A percentile compares a stretch with the other conserved stretches of the same genome.
Conservation (phyloP, 2,797 vertebrate species). For the Cetoscarus ocellatus region DNA sequence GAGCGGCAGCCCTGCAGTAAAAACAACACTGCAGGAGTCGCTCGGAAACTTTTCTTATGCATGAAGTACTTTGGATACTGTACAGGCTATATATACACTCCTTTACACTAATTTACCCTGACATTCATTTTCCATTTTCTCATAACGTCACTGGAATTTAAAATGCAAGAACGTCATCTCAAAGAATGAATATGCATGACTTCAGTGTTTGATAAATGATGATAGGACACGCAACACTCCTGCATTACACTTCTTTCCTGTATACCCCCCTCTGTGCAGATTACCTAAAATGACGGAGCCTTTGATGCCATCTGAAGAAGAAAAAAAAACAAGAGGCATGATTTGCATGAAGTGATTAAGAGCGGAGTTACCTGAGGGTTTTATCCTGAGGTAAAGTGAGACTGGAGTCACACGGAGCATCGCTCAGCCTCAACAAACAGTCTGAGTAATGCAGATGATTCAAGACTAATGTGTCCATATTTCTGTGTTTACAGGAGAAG, state of each 20-base stretch:
- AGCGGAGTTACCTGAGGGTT: slow-evolving; percentile 61
- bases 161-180: slow-evolving; percentile 50
- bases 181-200: slow-evolving; percentile 65
- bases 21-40: not conserved
- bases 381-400: slow-evolving; percentile 53
- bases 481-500: slow-evolving; percentile 21
- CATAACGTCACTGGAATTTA: slow-evolving; percentile 57
- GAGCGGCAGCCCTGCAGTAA: slow-evolving; percentile 1
- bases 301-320: slow-evolving; percentile 72
- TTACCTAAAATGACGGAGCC: slow-evolving; percentile 53
- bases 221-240: slow-evolving; percentile 54
- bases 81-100: slow-evolving; percentile 9
- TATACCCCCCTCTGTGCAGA: slow-evolving; percentile 46
- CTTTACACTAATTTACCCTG: slow-evolving; percentile 41
- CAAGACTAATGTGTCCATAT: slow-evolving; percentile 20
- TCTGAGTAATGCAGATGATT: slow-evolving; percentile 44
- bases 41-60: slow-evolving; percentile 14
- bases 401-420: slow-evolving; percentile 38
- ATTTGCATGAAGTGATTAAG: slow-evolving; percentile 75
- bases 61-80: slow-evolving; percentile 1
- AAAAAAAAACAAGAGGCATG: slow-evolving; percentile 53
- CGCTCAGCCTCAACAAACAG: slow-evolving; percentile 35
- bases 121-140: slow-evolving; percentile 52
- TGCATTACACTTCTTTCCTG: slow-evolving; percentile 28
- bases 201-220: slow-evolving; percentile 67